These are phyloP conservation scores for Octodon degus DNA, from an alignment of 2,113 vertebrate genomes.

Conservation along the genomic window DNA sequence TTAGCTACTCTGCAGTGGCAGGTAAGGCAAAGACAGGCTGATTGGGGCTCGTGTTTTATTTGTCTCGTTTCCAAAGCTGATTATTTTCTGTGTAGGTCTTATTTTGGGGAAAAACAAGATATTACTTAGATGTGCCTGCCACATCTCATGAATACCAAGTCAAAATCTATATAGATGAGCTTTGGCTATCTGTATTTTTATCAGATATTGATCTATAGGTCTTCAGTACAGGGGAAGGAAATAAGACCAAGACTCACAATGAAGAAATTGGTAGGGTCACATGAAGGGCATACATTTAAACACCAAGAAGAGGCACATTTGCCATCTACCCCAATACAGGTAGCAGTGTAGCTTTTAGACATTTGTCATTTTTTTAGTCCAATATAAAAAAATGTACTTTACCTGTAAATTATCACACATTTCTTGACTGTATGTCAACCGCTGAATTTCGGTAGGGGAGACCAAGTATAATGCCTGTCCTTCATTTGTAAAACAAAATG, in stretches of 20 bases:
- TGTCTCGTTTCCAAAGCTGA: neutral
- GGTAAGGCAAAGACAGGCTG: neutral
- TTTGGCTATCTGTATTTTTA: neutral
- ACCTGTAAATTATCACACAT: slow-evolving; percentile 99
- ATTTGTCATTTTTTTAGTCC: neutral
- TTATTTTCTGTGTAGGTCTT: neutral
- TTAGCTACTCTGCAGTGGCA: neutral
- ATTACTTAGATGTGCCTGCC: neutral
- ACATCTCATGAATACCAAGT: neutral
- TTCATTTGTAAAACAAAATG: slow-evolving; percentile 97
- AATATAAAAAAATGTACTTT: neutral
- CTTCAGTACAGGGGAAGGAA: neutral
- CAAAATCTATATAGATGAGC: neutral
- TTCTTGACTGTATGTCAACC: slow-evolving; percentile 98
- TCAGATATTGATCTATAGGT: neutral
- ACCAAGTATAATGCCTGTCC: slow-evolving; percentile 97
- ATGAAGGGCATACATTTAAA: slow-evolving; percentile 59
- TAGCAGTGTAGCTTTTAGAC: slow-evolving; percentile 21
- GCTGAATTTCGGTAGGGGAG: slow-evolving; percentile 98
- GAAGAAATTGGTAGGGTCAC: slow-evolving; percentile 6
- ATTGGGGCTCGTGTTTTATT: neutral
- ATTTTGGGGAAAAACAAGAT: neutral
- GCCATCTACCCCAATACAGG: neutral
- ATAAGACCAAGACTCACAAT: neutral
- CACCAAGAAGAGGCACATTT: slow-evolving; percentile 4